These are phyloP conservation scores for Onthophagus sagittarius DNA, from an alignment of 2,888 invertebrate genomes.

Conservation along the genomic window DNA sequence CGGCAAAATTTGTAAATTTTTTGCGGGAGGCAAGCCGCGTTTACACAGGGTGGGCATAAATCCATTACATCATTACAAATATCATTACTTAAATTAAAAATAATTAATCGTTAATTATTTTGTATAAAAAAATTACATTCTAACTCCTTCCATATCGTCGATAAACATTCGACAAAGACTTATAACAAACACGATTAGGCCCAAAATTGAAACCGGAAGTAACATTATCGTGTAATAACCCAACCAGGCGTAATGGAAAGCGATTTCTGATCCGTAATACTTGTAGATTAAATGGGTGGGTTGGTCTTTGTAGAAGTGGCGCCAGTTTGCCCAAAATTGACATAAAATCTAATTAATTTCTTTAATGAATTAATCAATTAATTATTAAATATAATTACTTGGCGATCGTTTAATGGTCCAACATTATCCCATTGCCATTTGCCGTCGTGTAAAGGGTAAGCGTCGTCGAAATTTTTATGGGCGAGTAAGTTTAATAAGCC, in stretches of 20 bases:
- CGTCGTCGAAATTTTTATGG: constrained; percentile 36
- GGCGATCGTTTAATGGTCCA: constrained; percentile 41
- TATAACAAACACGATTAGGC: constrained; percentile 47
- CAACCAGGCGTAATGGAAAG: constrained; percentile 56
- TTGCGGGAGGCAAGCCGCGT: constrained; percentile 52
- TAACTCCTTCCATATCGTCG: neutral
- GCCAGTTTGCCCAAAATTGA: constrained; percentile 56
- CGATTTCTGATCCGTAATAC: constrained; percentile 56
- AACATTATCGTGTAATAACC: constrained; percentile 55
- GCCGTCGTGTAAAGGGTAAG: constrained; percentile 45
- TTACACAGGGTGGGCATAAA: constrained; percentile 57
- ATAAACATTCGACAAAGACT: constrained; percentile 39
- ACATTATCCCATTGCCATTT: constrained; percentile 37
- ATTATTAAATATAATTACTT: constrained; percentile 34
- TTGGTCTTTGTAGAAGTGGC: constrained; percentile 55
- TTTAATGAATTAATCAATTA: neutral
- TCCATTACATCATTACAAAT: constrained; percentile 39
- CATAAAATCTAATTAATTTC: constrained; percentile 43
- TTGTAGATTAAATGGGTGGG: constrained; percentile 57
- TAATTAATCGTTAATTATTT: neutral
- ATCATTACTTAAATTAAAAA: constrained; percentile 33
- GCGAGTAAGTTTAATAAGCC: constrained; percentile 38
- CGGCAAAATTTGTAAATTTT: constrained; percentile 52
- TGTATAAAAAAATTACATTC: constrained; percentile 24
- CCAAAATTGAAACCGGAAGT: constrained; percentile 48